Conservation (phyloP, 2,113 vertebrate genomes). For the Collichthys lucidus region DNA sequence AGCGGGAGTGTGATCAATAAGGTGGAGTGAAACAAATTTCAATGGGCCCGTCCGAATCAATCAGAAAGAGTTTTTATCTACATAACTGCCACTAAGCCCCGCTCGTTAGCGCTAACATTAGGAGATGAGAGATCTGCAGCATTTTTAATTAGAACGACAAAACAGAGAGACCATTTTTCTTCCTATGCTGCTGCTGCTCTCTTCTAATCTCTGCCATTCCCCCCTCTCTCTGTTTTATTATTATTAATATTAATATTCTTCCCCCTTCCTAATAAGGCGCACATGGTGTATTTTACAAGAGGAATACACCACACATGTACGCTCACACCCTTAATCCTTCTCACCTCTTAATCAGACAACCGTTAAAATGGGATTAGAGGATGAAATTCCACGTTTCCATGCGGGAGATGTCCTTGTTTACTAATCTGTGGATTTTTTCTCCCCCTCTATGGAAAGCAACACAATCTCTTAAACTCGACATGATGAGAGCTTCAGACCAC, state of each 20-base stretch:
- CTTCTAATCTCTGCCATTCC: slow-evolving; percentile 83
- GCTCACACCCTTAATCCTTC: slow-evolving; percentile 61
- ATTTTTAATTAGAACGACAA: slow-evolving; percentile 94
- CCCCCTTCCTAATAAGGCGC: slow-evolving; percentile 12
- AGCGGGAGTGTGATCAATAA: slow-evolving; percentile 97
- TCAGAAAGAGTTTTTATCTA: slow-evolving; percentile 97
- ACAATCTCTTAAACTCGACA: slow-evolving; percentile 39
- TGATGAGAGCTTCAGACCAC: slow-evolving; percentile 5
- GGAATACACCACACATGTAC: slow-evolving; percentile 25
- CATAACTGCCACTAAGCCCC: slow-evolving; percentile 96
- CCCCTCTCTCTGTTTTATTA: not conserved
- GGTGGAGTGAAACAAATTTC: slow-evolving; percentile 98
- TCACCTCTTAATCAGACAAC: slow-evolving; percentile 84
- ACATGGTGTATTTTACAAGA: not conserved
- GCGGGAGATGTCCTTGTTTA: slow-evolving; percentile 74
- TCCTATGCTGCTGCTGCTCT: slow-evolving; percentile 91
- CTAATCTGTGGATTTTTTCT: slow-evolving; percentile 57
- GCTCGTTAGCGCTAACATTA: slow-evolving; percentile 95
- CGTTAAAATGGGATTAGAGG: slow-evolving; percentile 85
- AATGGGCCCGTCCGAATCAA: slow-evolving; percentile 97
- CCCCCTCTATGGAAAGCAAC: slow-evolving; percentile 55
- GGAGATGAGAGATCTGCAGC: slow-evolving; percentile 91
- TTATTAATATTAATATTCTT: slow-evolving; percentile 12
- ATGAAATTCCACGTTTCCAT: slow-evolving; percentile 76
- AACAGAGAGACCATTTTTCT: slow-evolving; percentile 88